These are phyloP conservation scores for Lithobates pipiens DNA, from an alignment of 2,797 vertebrate species.

Conservation along the genomic window DNA sequence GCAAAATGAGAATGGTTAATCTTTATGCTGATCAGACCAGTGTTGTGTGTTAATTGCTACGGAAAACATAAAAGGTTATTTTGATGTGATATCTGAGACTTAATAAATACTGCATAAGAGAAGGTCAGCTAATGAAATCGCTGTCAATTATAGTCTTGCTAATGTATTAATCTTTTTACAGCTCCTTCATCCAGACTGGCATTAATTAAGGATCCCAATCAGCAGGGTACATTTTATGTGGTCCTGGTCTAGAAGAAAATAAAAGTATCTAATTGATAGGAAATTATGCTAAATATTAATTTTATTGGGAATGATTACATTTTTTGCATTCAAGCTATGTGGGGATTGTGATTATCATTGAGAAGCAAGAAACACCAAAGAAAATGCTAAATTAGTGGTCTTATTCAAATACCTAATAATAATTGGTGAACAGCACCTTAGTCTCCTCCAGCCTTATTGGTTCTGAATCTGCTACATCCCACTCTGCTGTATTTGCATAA, in stretches of 20 bases:
- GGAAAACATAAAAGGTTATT: conserved; percentile 47
- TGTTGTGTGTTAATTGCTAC: conserved; percentile 29
- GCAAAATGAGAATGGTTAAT: conserved; percentile 37
- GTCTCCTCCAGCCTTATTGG: neutral
- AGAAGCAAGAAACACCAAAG: neutral
- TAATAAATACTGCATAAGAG: conserved; percentile 27
- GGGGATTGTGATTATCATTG: neutral
- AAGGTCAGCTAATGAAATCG: conserved; percentile 31
- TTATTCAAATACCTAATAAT: too few relatives aligned
- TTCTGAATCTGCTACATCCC: neutral
- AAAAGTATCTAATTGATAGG: neutral
- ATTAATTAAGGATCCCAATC: conserved; percentile 32
- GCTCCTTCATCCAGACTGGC: neutral
- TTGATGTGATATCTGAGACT: conserved; percentile 26
- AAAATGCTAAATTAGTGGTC: neutral
- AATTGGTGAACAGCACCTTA: neutral
- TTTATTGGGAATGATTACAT: neutral
- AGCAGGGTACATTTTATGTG: conserved; percentile 23
- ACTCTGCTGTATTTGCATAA: too few relatives aligned
- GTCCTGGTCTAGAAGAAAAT: neutral
- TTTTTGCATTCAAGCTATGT: neutral
- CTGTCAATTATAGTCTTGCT: conserved; percentile 28
- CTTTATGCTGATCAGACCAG: conserved; percentile 19
- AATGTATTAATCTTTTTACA: conserved; percentile 38
- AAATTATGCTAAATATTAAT: neutral